Base-by-base conservation (phyloP, 2,888 invertebrate genomes). In the Zele albiditarsus region DNA sequence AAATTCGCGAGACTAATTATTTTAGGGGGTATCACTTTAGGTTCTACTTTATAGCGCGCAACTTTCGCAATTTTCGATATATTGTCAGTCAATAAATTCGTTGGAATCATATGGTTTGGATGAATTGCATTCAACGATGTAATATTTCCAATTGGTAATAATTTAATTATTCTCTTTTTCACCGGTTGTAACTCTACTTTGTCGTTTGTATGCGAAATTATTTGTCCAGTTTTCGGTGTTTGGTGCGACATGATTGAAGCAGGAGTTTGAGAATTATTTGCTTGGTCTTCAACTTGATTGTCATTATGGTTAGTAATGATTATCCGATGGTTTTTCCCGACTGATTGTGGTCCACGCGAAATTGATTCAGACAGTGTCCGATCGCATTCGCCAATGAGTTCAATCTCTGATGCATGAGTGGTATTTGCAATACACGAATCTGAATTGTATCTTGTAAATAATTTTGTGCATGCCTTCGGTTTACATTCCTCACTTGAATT, bases 401-500 rank as follows among this genome's bases (percentile, higher is more conserved):
- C 70, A 16, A 62, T 57, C 33, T 63, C 8, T 63, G 70, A 71
- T 62, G 31, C 20, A 65, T 28, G 31, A 20, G 23, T 49, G 10
- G 63, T 46, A 33, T 42, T 72, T 25, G 42, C 10, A 23, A 84
- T 81, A 60, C 81, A 81, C 5, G 84, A 82, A 28, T 84, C 84
- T 0, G 84, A 84, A 74, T 82, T 82, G 69, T 83, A 83, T 65
- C 82, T 75, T 14, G 82, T 79, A 67, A 84, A 82, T 14, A 84
- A 74, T 78, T 84, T 84, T 6, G 82, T 79, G 72, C 84, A 83
- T 25, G 80, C 83, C 76, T 83, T 84, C 38, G 84, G 82, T 31
- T 82, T 83, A 2, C 63, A 69, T 25, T 78, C 75, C 63, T 84
- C 83, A 70, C 75, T 82, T 6, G 82, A 84, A 28, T 91, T 92